Evolutionary conservation across 1,140 invertebrate genomes (phyloP), one percentile per base, ranked within the genome.

Genomic region (Cecropterus lyciades): DNA sequence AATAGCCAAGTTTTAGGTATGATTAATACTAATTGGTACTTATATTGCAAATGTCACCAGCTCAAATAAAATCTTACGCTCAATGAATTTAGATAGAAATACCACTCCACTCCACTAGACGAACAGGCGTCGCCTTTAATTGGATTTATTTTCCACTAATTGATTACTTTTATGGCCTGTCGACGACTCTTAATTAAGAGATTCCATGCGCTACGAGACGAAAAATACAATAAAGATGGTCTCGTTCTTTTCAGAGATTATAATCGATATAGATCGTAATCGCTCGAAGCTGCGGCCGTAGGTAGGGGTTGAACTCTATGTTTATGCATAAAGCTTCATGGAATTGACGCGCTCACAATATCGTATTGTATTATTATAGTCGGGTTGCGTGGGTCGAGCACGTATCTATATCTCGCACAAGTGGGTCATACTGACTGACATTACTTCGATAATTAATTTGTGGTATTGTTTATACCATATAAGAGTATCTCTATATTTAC

Each of bases 351-450:
- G 70, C 65, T 71, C 63, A 78, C 78, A 83, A 76, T 80, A 76
- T 79, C 72, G 72, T 80, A 83, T 87, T 87, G 86, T 87, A 70
- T 74, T 62, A 63, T 65, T 75, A 51, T 66, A 65, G 64, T n/a
- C 52, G 43, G 45, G 62, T 43, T 42, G 80, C 70, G 85, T 80
- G 73, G 80, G 82, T 59, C 62, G 70, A 15, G 13, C 37, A 59
- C 68, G 62, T 72, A 69, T 75, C 73, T 53, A 42, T 64, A 52
- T 64, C 45, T 62, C 56, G 30, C 24, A 55, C 46, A 72, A 69
- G 73, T 74, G 71, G 78, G 82, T 76, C 80, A 81, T 66, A 71
- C 70, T 65, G 72, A 77, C 70, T 65, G 70, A 77, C 75, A 69
- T 72, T 71, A 65, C 53, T 62, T 71, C 67, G 71, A 77, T 77